phyloP scores from a whole-genome alignment of 1,140 invertebrate genomes.

The Lethrus apterus region DNA sequence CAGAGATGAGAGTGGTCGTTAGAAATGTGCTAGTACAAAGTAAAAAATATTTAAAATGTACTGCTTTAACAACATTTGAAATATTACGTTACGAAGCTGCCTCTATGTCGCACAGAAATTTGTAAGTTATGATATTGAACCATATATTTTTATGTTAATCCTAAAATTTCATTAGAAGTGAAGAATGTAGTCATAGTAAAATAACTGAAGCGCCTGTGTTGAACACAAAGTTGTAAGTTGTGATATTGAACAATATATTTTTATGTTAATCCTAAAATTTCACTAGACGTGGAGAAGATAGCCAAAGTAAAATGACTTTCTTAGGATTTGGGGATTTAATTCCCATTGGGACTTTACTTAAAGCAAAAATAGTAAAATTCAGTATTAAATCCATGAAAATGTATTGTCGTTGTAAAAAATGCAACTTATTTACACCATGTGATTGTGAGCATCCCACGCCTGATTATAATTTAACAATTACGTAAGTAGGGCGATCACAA shows the following conservation, averaged over 20 bases:
- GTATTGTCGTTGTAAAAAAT: background rate
- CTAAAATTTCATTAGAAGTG: too few species aligned
- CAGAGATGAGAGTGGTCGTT: conserved; percentile 14
- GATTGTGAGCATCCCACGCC: background rate
- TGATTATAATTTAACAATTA: background rate
- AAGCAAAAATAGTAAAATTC: background rate
- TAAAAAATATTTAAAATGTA: conserved; percentile 15
- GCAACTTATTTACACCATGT: background rate
- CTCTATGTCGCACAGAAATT: conserved; percentile 7
- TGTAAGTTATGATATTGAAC: conserved; percentile 4
- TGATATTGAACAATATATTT: too few species aligned
- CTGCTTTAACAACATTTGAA: conserved; percentile 12
- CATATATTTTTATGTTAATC: background rate
- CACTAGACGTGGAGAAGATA: background rate
- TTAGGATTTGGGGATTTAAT: conserved; percentile 6
- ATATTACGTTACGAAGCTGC: conserved; percentile 9
- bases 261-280: background rate
- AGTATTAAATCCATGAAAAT: conserved; percentile 9
- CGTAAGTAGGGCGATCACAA: background rate
- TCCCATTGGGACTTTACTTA: conserved; percentile 1
- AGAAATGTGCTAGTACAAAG: conserved; percentile 9
- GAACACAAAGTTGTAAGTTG: conserved; percentile 3
- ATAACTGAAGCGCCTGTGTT: too few species aligned
- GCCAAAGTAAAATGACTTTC: conserved; percentile 1
- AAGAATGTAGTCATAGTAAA: too few species aligned